Evolutionary conservation across 2,113 vertebrate species (phyloP).

Genomic region (Anser cygnoides): DNA sequence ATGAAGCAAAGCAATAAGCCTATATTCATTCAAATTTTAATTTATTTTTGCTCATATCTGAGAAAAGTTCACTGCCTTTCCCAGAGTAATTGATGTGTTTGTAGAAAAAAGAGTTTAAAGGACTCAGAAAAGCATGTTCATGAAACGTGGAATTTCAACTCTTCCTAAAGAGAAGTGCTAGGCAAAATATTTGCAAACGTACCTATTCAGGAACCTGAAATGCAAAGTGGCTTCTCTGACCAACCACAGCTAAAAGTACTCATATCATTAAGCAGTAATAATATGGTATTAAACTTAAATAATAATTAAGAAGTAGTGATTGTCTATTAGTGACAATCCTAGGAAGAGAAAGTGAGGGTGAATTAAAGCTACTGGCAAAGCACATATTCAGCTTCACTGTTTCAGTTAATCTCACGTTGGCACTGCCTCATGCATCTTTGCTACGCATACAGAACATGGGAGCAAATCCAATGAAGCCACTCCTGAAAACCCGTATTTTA

Average conservation of each 20-base stretch:
- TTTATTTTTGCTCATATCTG: constrained; percentile 17
- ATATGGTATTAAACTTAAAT: constrained; percentile 25
- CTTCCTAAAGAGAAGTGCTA: neutral
- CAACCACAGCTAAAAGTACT: neutral
- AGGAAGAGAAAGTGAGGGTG: constrained; percentile 12
- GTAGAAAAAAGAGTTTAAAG: neutral
- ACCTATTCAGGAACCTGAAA: neutral
- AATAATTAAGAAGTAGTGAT: constrained; percentile 37
- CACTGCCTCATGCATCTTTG: neutral
- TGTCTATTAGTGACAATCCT: constrained; percentile 19
- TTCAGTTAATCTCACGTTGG: neutral
- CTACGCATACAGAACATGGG: neutral
- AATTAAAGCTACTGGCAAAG: constrained; percentile 42
- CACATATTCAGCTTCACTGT: neutral
- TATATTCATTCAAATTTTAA: constrained; percentile 8
- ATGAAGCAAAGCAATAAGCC: constrained; percentile 16
- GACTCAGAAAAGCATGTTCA: neutral
- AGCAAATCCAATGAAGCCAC: neutral
- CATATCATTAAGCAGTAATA: constrained; percentile 4
- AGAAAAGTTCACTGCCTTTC: neutral
- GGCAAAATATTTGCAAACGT: neutral
- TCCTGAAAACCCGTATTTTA: neutral
- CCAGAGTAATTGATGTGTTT: neutral
- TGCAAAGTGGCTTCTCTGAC: neutral
- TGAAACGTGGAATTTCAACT: neutral